Percentiles rank a stretch among this genome's conserved stretches.
Evolutionary conservation across 2,888 invertebrate genomes (phyloP).

Genomic region (Cloeon dipterum): DNA sequence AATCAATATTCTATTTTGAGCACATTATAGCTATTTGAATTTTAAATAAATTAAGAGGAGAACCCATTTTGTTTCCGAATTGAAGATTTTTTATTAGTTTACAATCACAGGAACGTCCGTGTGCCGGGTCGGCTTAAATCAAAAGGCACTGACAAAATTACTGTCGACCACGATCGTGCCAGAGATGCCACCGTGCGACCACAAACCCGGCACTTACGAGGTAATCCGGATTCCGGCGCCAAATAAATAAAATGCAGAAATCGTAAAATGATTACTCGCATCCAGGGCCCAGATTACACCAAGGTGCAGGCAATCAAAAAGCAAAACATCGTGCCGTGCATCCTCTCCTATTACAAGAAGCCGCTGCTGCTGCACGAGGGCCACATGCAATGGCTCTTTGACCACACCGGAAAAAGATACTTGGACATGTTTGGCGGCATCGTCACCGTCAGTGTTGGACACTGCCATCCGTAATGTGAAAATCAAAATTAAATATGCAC

Average conservation of each 20-base stretch:
- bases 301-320: conserved; percentile 32
- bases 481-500: too few relatives aligned
- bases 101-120: too few relatives aligned
- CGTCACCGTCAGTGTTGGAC: conserved; percentile 91
- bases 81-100: too few relatives aligned
- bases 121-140: too few relatives aligned
- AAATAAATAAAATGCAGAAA: neutral
- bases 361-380: conserved; percentile 71
- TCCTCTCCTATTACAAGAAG: conserved; percentile 51
- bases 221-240: conserved; percentile 7
- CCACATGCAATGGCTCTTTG: conserved; percentile 81
- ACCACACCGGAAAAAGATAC: conserved; percentile 64
- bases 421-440: conserved; percentile 93
- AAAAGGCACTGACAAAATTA: too few relatives aligned
- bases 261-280: neutral
- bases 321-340: conserved; percentile 41
- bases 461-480: conserved; percentile 84
- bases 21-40: too few relatives aligned
- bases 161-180: too few relatives aligned
- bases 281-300: conserved; percentile 32
- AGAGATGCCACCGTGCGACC: conserved; percentile 8
- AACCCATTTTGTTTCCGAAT: too few relatives aligned
- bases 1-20: too few relatives aligned
- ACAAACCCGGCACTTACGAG: conserved; percentile 8
- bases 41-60: too few relatives aligned